Evolutionary conservation across 2,888 invertebrate genomes (phyloP), one percentile per base, ranked within the genome.

Genomic region (Lithophane ornitopus): DNA sequence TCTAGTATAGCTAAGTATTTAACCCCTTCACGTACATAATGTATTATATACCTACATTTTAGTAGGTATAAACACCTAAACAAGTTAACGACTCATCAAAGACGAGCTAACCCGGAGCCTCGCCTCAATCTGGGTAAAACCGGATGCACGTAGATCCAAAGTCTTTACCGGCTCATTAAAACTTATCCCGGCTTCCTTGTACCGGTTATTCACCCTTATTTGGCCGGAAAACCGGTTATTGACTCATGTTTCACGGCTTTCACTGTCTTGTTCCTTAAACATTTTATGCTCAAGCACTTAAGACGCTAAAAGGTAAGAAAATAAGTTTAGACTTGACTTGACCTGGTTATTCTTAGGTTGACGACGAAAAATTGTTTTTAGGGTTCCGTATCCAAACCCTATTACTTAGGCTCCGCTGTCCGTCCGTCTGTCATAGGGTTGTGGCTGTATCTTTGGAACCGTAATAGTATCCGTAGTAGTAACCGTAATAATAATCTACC

Each of bases 121-220:
- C 70, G 26, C n/a, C 49, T 69, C 41, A 71, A 84, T 74, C 83
- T 74, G 39, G 54, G 61, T 54, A 74, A 78, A 75, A 68, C 77
- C 65, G 79, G 74, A 81, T 74, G 59, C 73, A 76, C 78, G 78
- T 76, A 75, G 44, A 81, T 81, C 46, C 71, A 68, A 77, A 84
- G 84, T 79, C 74, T 75, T 86, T 74, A 74, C 79, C 70, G 62
- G 79, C 74, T 84, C 84, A 79, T 84, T 85, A 86, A 86, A 84
- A 85, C 75, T 86, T 78, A 59, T 67, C 54, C 80, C 65, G 69
- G 70, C 26, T 56, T 56, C 66, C 61, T 74, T 61, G 73, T 63
- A 71, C 75, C 69, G 75, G 81, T 70, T 71, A 83, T 72, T 82
- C 77, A 71, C 75, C 86, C 74, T 76, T 77, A 63, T 81, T 77